Conservation (phyloP, 2,888 invertebrate species). For the Lingula anatina region DNA sequence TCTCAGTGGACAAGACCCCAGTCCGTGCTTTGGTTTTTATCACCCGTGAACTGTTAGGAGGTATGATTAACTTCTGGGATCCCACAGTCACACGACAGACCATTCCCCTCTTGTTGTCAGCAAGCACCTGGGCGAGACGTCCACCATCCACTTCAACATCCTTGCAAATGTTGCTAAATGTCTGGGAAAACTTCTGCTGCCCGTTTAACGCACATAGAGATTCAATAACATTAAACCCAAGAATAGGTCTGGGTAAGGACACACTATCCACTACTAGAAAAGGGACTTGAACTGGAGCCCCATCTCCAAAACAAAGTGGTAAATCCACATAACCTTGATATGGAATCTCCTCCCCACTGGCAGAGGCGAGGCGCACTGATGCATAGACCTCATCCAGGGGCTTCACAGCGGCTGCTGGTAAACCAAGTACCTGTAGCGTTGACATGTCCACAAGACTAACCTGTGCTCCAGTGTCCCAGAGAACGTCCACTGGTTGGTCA, state of each 20-base stretch:
- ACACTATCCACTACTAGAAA: neutral
- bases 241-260: no score
- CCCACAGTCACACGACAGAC: neutral
- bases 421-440: neutral
- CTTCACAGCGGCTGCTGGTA: neutral
- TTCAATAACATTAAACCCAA: neutral
- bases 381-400: neutral
- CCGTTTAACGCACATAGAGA: neutral
- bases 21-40: no score
- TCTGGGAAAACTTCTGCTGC: neutral
- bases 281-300: neutral
- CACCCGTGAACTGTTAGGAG: no score
- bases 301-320: neutral
- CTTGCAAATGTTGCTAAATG: neutral
- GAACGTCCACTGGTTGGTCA: neutral
- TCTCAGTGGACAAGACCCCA: no score
- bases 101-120: neutral
- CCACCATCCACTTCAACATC: neutral
- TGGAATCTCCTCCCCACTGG: neutral
- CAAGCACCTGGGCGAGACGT: neutral
- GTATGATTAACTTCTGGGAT: neutral
- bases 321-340: neutral
- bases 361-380: neutral
- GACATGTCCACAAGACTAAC: neutral
- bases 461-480: conserved; percentile 1